phyloP scores from a whole-genome alignment of 2,888 invertebrate genomes.

The Brachylomia viminalis region DNA sequence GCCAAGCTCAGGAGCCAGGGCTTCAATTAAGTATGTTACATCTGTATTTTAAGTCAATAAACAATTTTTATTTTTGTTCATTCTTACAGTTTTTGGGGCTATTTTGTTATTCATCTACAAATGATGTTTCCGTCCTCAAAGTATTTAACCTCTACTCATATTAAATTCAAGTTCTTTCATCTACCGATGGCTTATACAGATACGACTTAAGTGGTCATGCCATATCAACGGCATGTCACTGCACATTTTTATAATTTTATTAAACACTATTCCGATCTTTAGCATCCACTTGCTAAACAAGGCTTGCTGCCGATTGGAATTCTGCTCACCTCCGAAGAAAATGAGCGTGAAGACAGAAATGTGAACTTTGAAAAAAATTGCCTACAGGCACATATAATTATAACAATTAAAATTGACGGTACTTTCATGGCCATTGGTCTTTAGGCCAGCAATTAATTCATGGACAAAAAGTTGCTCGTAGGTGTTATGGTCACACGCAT shows the following conservation, averaged over 20 bases:
- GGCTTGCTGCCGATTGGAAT: constrained; percentile 43
- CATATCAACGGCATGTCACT: neutral
- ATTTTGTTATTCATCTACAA: neutral
- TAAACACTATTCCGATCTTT: constrained; percentile 10
- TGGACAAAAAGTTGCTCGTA: constrained; percentile 50
- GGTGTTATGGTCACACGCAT: constrained; percentile 60
- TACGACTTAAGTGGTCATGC: neutral
- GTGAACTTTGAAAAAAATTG: constrained; percentile 56
- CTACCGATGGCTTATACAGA: neutral
- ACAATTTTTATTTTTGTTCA: no score
- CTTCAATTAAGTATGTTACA: no score
- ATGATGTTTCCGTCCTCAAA: neutral
- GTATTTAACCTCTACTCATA: neutral
- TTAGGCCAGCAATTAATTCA: constrained; percentile 49
- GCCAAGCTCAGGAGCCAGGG: no score
- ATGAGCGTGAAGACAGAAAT: constrained; percentile 45
- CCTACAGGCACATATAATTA: constrained; percentile 39
- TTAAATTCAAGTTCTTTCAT: neutral
- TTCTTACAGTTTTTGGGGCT: neutral
- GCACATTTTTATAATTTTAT: constrained; percentile 19
- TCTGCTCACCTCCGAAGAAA: constrained; percentile 36
- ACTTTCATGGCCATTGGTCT: constrained; percentile 55
- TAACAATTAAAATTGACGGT: constrained; percentile 54
- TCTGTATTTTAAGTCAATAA: no score
- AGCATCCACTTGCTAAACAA: constrained; percentile 34